A percentile compares a stretch with the other conserved stretches of the same genome.
Conservation (phyloP, 2,797 vertebrate species). For the Myoxocephalus aenaeus region DNA sequence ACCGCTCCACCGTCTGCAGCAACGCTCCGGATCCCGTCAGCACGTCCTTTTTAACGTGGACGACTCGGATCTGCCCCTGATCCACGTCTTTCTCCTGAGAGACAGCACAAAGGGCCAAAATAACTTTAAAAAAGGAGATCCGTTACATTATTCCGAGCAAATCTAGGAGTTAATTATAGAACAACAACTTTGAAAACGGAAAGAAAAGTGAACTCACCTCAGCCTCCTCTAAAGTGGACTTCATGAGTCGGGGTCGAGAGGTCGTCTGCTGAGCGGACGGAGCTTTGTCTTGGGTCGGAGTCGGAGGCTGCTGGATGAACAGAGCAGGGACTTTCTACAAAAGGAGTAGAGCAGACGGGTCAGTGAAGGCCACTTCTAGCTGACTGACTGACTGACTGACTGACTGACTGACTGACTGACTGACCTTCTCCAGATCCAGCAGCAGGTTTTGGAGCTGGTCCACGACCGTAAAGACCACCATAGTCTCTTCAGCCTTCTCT, state of each 20-base stretch:
- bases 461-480: slow-evolving; percentile 87
- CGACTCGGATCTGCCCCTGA: slow-evolving; percentile 71
- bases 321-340: slow-evolving; percentile 73
- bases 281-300: slow-evolving; percentile 48
- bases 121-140: too few species aligned
- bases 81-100: slow-evolving; percentile 54
- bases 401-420: not conserved
- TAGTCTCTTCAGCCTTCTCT: slow-evolving; percentile 81
- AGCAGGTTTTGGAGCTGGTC: slow-evolving; percentile 85
- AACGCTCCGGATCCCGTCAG: slow-evolving; percentile 70
- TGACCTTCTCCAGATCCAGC: slow-evolving; percentile 87
- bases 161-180: too few species aligned
- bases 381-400: not conserved
- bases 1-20: slow-evolving; percentile 63
- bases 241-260: not conserved
- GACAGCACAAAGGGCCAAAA: not conserved
- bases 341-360: not conserved
- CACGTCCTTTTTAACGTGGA: slow-evolving; percentile 69
- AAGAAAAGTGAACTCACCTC: slow-evolving; percentile 53
- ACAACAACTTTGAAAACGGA: too few species aligned
- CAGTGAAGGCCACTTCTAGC: accelerated
- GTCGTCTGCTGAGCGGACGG: not conserved
- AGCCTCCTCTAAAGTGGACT: slow-evolving; percentile 27
- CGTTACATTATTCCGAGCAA: too few species aligned
- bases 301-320: slow-evolving; percentile 70